A percentile compares a stretch with the other conserved stretches of the same genome.
Evolutionary conservation across 2,888 invertebrate genomes (phyloP).

Genomic region (Opisthograptis luteolata): DNA sequence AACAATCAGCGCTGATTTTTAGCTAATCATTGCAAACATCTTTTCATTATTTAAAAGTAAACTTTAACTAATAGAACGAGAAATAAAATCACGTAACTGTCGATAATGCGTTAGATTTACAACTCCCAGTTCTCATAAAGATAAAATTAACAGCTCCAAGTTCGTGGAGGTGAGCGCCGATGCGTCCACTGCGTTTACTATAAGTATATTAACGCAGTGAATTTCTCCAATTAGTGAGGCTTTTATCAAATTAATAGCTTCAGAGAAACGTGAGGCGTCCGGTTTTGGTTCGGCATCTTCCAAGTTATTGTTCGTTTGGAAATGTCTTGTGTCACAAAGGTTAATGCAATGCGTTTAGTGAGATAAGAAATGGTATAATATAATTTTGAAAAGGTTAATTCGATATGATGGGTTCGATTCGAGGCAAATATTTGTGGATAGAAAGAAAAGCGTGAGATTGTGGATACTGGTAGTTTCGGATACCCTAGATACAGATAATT

Average conservation of each 20-base stretch:
- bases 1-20: too few species aligned
- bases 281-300: constrained; percentile 33
- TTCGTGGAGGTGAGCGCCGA: constrained; percentile 33
- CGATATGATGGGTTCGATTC: neutral
- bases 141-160: constrained; percentile 38
- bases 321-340: constrained; percentile 19
- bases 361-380: neutral
- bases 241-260: constrained; percentile 59
- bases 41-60: constrained; percentile 2
- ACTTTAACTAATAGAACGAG: constrained; percentile 34
- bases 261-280: constrained; percentile 38
- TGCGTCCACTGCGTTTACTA: constrained; percentile 36
- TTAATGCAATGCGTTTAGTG: constrained; percentile 13
- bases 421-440: too few species aligned
- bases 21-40: too few species aligned
- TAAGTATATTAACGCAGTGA: constrained; percentile 44
- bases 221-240: constrained; percentile 60
- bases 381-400: neutral
- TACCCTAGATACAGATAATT: too few species aligned
- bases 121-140: constrained; percentile 43
- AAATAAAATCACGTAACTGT: constrained; percentile 49
- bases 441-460: too few species aligned
- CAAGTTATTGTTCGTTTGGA: constrained; percentile 18
- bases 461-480: too few species aligned
- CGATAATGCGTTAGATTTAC: constrained; percentile 50